A percentile compares a stretch with the other conserved stretches of the same genome.
Evolutionary conservation across 2,888 invertebrate genomes (phyloP).

Genomic region (Drosophila basisetae): DNA sequence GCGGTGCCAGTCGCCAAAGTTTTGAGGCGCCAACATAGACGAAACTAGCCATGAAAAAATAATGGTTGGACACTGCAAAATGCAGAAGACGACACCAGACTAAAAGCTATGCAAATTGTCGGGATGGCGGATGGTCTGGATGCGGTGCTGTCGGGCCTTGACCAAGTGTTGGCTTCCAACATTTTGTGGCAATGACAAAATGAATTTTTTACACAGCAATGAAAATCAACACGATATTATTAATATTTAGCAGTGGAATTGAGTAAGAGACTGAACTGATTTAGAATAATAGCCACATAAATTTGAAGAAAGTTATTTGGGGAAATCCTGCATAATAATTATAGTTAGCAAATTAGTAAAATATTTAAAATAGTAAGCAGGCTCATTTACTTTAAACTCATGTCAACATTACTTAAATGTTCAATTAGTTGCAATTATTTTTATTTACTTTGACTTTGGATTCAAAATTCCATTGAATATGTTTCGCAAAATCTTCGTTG

Average conservation of each 20-base stretch:
- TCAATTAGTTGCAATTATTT: neutral
- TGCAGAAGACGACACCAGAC: slow-evolving; percentile 26
- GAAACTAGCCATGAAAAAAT: slow-evolving; percentile 40
- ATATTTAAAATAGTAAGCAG: neutral
- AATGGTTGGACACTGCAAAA: slow-evolving; percentile 28
- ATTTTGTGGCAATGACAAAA: slow-evolving; percentile 33
- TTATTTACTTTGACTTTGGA: neutral
- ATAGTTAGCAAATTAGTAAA: neutral
- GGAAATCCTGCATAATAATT: no score
- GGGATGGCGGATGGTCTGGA: slow-evolving; percentile 8
- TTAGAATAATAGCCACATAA: neutral
- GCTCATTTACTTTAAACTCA: neutral
- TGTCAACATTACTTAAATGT: neutral
- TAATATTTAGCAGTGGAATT: neutral
- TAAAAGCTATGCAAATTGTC: slow-evolving; percentile 75
- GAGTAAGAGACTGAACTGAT: neutral
- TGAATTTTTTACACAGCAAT: slow-evolving; percentile 40
- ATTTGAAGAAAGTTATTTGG: neutral
- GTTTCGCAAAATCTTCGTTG: slow-evolving; percentile 14
- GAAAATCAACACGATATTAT: slow-evolving; percentile 7
- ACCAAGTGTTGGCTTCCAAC: slow-evolving; percentile 63
- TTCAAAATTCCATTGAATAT: slow-evolving; percentile 30
- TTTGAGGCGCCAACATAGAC: slow-evolving; percentile 70
- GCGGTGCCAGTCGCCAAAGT: slow-evolving; percentile 73
- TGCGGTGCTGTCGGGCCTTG: slow-evolving; percentile 11